Evolutionary conservation across 2,797 vertebrate genomes (phyloP).

Genomic region (Cheirogaleus major): DNA sequence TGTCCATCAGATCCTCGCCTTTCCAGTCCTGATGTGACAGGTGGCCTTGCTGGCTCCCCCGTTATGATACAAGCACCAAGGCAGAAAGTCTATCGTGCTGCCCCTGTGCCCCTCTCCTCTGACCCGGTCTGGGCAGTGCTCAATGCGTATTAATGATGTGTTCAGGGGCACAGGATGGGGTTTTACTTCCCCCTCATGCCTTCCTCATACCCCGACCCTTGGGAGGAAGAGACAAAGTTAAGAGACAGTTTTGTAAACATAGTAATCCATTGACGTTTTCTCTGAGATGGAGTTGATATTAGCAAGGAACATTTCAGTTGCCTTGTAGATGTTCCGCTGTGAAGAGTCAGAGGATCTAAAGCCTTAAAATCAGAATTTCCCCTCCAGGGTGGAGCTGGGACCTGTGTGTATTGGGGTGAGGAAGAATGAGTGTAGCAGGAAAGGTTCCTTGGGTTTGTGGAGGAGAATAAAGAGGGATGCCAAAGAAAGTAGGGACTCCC

Average conservation of each 20-base stretch:
- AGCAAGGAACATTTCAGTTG: neutral
- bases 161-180: neutral
- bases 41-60: neutral
- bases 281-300: neutral
- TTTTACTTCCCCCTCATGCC: neutral
- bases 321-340: neutral
- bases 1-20: neutral
- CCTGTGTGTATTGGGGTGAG: neutral
- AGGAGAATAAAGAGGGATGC: neutral
- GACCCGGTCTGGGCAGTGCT: neutral
- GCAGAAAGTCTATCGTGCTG: neutral
- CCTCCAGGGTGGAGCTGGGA: neutral
- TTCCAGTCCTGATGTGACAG: neutral
- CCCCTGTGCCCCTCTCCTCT: neutral
- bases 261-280: neutral
- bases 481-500: neutral
- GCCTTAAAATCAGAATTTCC: neutral
- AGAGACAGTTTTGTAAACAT: neutral
- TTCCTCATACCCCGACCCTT: neutral
- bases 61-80: neutral
- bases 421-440: neutral
- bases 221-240: neutral
- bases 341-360: neutral
- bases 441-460: neutral
- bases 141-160: neutral